Evolutionary conservation across 2,113 vertebrate genomes (phyloP).

Genomic region (Lanius collurio): DNA sequence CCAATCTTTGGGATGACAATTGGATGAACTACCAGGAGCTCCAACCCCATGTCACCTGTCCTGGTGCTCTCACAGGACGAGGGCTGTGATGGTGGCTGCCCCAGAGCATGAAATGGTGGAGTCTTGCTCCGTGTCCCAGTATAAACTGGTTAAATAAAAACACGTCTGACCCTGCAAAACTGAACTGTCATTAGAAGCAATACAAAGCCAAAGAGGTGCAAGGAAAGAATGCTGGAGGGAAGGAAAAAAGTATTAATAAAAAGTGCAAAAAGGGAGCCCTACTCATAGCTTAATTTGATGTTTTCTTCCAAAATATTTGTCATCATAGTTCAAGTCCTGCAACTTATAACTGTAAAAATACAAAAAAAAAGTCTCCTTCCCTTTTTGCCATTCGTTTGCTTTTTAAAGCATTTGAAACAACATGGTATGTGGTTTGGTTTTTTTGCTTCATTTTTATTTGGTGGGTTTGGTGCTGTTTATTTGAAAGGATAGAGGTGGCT

Average conservation of each 20-base stretch:
- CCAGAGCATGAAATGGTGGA: neutral
- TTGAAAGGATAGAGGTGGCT: neutral
- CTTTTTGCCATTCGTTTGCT: neutral
- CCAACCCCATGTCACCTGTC: neutral
- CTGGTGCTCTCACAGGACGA: accelerated
- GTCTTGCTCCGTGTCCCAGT: neutral
- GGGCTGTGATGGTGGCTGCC: neutral
- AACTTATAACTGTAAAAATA: neutral
- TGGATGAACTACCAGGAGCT: neutral
- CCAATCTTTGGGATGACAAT: neutral
- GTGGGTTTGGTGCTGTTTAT: neutral
- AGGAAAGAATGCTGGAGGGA: neutral
- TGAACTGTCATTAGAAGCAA: neutral
- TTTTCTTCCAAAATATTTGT: neutral
- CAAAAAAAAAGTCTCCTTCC: accelerated
- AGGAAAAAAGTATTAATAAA: neutral
- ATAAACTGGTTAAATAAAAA: neutral
- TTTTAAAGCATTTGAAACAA: neutral
- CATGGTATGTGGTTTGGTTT: neutral
- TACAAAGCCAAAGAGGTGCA: neutral
- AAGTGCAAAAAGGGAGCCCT: neutral
- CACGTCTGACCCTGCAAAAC: neutral
- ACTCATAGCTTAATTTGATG: neutral
- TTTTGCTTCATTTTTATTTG: neutral
- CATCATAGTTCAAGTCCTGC: neutral